A percentile compares a stretch with the other conserved stretches of the same genome.
Evolutionary conservation across 2,888 invertebrate genomes (phyloP).

Genomic region (Pheosia gnoma): DNA sequence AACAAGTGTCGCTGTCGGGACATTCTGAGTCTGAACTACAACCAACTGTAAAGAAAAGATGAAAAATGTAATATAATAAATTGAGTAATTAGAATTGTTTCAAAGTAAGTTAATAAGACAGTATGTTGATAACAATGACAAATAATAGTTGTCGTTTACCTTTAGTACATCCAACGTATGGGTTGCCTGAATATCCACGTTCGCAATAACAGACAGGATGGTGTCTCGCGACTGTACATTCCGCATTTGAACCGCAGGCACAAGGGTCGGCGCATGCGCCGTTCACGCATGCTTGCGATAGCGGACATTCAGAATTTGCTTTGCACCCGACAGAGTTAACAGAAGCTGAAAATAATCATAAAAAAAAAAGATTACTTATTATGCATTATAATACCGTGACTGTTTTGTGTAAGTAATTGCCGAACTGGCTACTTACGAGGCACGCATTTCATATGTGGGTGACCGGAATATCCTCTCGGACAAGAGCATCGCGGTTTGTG

Average conservation of each 20-base stretch:
- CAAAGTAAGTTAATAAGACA: too few relatives aligned
- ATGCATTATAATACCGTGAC: background rate
- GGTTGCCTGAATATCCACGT: constrained; percentile 93
- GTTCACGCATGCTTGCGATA: constrained; percentile 93
- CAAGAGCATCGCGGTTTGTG: constrained; percentile 92
- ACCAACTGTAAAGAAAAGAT: constrained; percentile 85
- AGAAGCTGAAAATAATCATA: constrained; percentile 85
- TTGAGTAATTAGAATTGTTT: too few relatives aligned
- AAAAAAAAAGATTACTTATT: too few relatives aligned
- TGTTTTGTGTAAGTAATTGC: background rate
- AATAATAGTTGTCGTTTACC: constrained; percentile 61
- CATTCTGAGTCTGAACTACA: constrained; percentile 94
- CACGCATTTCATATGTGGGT: constrained; percentile 88
- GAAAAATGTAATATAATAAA: background rate
- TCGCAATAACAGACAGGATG: constrained; percentile 94
- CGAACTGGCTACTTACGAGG: constrained; percentile 87
- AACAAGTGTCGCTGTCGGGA: constrained; percentile 90
- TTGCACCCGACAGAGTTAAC: constrained; percentile 87
- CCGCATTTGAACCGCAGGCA: constrained; percentile 92
- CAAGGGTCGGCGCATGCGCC: constrained; percentile 92
- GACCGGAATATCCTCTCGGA: constrained; percentile 90
- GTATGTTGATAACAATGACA: too few relatives aligned
- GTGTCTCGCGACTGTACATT: constrained; percentile 92
- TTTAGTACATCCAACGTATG: constrained; percentile 91
- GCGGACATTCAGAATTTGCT: constrained; percentile 91